phyloP scores from a whole-genome alignment of 1,140 invertebrate species.

The Rhynchophorus ferrugineus region DNA sequence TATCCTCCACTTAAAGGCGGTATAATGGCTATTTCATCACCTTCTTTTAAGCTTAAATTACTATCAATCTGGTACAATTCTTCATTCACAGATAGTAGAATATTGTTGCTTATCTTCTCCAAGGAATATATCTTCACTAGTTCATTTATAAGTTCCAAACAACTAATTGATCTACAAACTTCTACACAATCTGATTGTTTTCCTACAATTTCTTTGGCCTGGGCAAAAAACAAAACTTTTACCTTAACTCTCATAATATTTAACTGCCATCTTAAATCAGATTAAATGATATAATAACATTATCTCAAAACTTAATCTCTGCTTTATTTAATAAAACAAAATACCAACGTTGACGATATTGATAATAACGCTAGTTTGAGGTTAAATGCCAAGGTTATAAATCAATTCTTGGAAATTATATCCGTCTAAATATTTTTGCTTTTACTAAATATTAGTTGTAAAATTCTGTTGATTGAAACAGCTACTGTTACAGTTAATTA shows the following conservation, averaged over 20 bases:
- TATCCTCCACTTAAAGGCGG: conserved; percentile 81
- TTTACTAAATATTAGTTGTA: too few species aligned
- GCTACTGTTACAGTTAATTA: too few species aligned
- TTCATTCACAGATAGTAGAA: conserved; percentile 77
- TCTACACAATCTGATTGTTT: conserved; percentile 45
- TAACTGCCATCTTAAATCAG: not conserved
- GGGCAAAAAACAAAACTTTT: conserved; percentile 78
- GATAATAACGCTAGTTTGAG: too few species aligned
- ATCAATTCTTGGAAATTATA: too few species aligned
- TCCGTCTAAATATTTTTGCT: too few species aligned
- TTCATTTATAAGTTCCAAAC: conserved; percentile 48
- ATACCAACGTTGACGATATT: too few species aligned
- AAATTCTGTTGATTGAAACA: too few species aligned
- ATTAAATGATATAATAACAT: too few species aligned
- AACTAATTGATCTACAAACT: conserved; percentile 46
- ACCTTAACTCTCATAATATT: conserved; percentile 40
- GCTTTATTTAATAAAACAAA: too few species aligned
- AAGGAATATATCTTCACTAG: conserved; percentile 58
- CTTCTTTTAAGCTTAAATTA: conserved; percentile 49
- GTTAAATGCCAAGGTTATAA: too few species aligned
- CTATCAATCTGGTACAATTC: conserved; percentile 54
- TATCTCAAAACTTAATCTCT: too few species aligned
- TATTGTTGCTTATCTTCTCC: conserved; percentile 56
- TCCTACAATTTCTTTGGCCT: conserved; percentile 72
- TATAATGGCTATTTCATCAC: conserved; percentile 76